phyloP scores from a whole-genome alignment of 2,113 vertebrate species.

The Macquaria australasica region DNA sequence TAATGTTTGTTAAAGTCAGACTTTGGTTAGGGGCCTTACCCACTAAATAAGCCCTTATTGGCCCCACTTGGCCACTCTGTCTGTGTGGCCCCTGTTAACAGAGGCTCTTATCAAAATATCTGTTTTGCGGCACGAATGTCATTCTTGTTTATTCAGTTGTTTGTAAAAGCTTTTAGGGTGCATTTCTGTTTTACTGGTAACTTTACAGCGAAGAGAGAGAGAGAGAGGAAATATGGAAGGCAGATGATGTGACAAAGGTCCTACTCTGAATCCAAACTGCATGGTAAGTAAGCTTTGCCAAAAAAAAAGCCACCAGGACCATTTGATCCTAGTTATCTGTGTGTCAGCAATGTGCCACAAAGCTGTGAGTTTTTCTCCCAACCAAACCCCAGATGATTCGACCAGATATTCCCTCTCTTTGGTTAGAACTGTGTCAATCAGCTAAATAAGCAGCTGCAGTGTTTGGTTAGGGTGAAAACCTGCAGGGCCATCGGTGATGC shows the following conservation, averaged over 20 bases:
- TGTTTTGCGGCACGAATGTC: background rate
- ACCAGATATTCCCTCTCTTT: conserved; percentile 39
- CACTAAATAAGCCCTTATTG: conserved; percentile 27
- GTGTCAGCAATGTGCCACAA: conserved; percentile 23
- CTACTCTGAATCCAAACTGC: conserved; percentile 38
- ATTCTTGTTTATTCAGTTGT: background rate
- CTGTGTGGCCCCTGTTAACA: conserved; percentile 17
- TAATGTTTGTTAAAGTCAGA: conserved; percentile 27
- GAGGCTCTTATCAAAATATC: background rate
- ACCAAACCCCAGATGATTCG: conserved; percentile 19
- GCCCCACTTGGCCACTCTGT: background rate
- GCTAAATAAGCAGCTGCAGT: conserved; percentile 31
- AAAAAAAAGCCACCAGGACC: conserved; percentile 40
- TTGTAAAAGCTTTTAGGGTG: conserved; percentile 24
- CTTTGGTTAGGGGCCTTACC: conserved; percentile 8
- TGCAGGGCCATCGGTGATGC: conserved; percentile 13
- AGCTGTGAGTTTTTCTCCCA: conserved; percentile 38
- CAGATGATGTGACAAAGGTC: conserved; percentile 45
- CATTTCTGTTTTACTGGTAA: conserved; percentile 26
- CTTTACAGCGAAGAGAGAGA: conserved; percentile 10
- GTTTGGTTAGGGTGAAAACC: conserved; percentile 4
- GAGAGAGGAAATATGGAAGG: conserved; percentile 37
- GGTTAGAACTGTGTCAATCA: conserved; percentile 45
- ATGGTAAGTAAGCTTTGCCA: conserved; percentile 13
- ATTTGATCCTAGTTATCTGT: conserved; percentile 21